phyloP scores from a whole-genome alignment of 37 sponge, comb jelly and placozoan genomes.

The Aplysina aerophoba region DNA sequence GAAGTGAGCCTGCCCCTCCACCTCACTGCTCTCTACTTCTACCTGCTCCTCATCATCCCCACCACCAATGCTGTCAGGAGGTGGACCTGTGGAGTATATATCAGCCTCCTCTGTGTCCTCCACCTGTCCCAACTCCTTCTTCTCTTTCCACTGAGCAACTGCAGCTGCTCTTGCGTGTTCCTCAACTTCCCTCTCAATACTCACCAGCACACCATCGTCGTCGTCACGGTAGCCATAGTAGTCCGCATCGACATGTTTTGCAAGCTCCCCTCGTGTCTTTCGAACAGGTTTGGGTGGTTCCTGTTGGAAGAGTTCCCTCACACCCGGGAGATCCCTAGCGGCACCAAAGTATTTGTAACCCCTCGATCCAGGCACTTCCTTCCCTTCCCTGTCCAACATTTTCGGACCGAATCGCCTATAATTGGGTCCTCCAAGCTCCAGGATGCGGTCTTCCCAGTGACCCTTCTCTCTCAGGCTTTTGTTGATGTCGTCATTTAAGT shows the following conservation, averaged over 20 bases:
- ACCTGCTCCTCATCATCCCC: constrained; percentile 12
- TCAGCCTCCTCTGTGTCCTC: constrained; percentile 74
- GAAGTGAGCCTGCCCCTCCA: constrained; percentile 40
- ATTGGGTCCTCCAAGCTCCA: constrained; percentile 92
- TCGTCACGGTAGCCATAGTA: constrained; percentile 99
- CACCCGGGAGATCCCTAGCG: constrained; percentile 95
- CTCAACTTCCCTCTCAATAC: constrained; percentile 86
- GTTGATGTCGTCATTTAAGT: constrained; percentile 98
- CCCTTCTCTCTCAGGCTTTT: constrained; percentile 94
- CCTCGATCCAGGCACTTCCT: constrained; percentile 92
- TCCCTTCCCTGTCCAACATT: constrained; percentile 96
- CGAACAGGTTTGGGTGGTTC: constrained; percentile 75
- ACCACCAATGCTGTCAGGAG: constrained; percentile 26
- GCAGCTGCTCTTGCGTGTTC: constrained; percentile 64
- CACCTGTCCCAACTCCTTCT: constrained; percentile 44
- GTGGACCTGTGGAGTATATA: constrained; percentile 71
- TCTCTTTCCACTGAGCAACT: constrained; percentile 74
- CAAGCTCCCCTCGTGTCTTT: constrained; percentile 86
- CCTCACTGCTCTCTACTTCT: constrained; percentile 50
- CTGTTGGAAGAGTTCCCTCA: constrained; percentile 93
- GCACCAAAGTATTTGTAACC: constrained; percentile 99
- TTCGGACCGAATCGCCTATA: constrained; percentile 80
- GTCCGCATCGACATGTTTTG: constrained; percentile 89
- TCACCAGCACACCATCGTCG: constrained; percentile 92
- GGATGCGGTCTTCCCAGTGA: constrained; percentile 94